Conservation (phyloP, 2,888 invertebrate species). For the Scaptodrosophila latifasciaeformis region DNA sequence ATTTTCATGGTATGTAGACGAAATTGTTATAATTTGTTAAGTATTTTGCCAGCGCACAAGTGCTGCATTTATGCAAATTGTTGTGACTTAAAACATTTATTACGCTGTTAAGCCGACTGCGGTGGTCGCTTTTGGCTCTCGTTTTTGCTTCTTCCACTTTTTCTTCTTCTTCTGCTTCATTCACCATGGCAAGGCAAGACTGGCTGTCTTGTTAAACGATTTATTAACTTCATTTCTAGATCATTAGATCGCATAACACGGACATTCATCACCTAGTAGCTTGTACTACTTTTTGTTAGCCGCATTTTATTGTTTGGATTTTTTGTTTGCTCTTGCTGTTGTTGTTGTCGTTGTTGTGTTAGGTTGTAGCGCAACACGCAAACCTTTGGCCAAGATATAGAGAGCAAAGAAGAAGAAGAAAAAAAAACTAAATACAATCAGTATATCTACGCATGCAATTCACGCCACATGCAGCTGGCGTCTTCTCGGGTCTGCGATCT, state of each 20-base stretch:
- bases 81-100: slow-evolving; percentile 19
- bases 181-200: not conserved
- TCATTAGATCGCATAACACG: slow-evolving; percentile 74
- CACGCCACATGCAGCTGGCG: slow-evolving; percentile 43
- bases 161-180: no score
- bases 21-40: slow-evolving; percentile 64
- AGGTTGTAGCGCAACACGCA: slow-evolving; percentile 34
- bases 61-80: slow-evolving; percentile 63
- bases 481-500: slow-evolving; percentile 35
- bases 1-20: slow-evolving; percentile 43
- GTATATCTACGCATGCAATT: slow-evolving; percentile 59
- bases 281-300: slow-evolving; percentile 10
- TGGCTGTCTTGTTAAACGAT: slow-evolving; percentile 70
- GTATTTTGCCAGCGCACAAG: slow-evolving; percentile 43
- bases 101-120: not conserved
- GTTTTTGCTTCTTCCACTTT: slow-evolving; percentile 29
- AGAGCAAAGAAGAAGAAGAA: slow-evolving; percentile 1
- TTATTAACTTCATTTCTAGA: slow-evolving; percentile 74
- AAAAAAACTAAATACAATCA: slow-evolving; percentile 38
- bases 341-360: no score
- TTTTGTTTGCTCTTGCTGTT: no score
- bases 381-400: slow-evolving; percentile 20
- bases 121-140: slow-evolving; percentile 17
- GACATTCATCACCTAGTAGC: slow-evolving; percentile 72
- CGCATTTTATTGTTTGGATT: slow-evolving; percentile 1